Evolutionary conservation across 2,888 invertebrate genomes (phyloP).

Genomic region (Rhyacophila evoluta): DNA sequence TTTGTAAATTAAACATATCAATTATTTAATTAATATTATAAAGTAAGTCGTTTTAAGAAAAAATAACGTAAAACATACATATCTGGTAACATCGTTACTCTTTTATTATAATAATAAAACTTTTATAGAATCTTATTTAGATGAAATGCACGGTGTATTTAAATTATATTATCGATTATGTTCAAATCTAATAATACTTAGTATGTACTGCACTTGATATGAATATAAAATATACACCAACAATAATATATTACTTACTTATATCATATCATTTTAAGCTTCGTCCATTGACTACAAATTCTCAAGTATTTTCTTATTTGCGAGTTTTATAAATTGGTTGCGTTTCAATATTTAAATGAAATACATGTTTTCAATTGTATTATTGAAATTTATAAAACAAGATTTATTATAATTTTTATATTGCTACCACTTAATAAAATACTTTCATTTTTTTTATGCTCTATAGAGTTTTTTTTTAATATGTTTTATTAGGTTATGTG

Average conservation of each 20-base stretch:
- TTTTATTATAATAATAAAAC: not conserved
- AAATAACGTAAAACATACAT: conserved; percentile 21
- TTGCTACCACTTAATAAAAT: too few species aligned
- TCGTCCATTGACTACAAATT: not conserved
- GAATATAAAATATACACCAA: conserved; percentile 21
- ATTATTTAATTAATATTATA: conserved; percentile 20
- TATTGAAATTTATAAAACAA: too few species aligned
- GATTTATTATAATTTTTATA: too few species aligned
- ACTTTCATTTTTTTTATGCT: too few species aligned
- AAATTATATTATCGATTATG: not conserved
- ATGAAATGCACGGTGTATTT: conserved; percentile 11
- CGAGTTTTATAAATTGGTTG: too few species aligned
- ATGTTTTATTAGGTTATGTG: too few species aligned
- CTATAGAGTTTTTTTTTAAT: too few species aligned
- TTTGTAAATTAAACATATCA: conserved; percentile 47
- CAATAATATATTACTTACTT: not conserved
- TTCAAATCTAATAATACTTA: not conserved
- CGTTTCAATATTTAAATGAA: too few species aligned
- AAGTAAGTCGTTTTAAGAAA: conserved; percentile 22
- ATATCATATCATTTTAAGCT: not conserved
- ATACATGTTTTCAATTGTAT: too few species aligned
- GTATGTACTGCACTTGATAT: conserved; percentile 21
- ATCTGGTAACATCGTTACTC: conserved; percentile 25
- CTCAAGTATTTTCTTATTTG: too few species aligned
- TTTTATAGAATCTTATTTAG: conserved; percentile 28